These are phyloP conservation scores for Neosilurus hyrtlii DNA, from an alignment of 2,797 vertebrate species.

Conservation along the genomic window DNA sequence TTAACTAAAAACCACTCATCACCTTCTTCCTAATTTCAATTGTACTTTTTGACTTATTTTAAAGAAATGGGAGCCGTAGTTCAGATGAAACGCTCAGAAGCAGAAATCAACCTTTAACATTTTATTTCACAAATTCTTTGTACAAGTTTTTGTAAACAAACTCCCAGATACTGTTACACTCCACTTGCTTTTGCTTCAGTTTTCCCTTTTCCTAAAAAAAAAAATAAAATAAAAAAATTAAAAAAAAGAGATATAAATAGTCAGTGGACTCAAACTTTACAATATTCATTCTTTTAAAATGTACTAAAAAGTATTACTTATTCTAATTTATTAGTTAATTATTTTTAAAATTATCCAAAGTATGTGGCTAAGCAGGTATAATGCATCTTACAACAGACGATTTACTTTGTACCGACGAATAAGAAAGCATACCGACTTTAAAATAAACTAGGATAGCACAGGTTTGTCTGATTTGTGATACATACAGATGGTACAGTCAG, in stretches of 20 bases:
- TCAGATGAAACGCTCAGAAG: not conserved
- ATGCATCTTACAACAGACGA: not conserved
- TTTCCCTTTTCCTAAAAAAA: slow-evolving; percentile 40
- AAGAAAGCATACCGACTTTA: not conserved
- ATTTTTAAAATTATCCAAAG: not conserved
- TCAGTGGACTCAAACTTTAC: not conserved
- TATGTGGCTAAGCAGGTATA: not conserved
- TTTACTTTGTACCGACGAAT: not conserved
- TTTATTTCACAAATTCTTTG: slow-evolving; percentile 30
- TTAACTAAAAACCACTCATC: not conserved
- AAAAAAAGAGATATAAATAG: not conserved
- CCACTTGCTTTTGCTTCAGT: not conserved
- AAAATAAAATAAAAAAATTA: too few species aligned
- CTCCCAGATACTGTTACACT: slow-evolving; percentile 21
- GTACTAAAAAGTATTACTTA: not conserved
- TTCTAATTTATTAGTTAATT: not conserved
- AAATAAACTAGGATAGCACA: not conserved
- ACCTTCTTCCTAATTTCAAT: not conserved
- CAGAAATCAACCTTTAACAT: not conserved
- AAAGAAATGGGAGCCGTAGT: not conserved
- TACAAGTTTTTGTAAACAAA: not conserved
- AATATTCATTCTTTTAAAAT: not conserved
- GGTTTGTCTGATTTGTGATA: not conserved
- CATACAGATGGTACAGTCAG: not conserved
- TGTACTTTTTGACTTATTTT: not conserved